phyloP scores from a whole-genome alignment of 2,113 vertebrate genomes.

The Siniperca chuatsi region DNA sequence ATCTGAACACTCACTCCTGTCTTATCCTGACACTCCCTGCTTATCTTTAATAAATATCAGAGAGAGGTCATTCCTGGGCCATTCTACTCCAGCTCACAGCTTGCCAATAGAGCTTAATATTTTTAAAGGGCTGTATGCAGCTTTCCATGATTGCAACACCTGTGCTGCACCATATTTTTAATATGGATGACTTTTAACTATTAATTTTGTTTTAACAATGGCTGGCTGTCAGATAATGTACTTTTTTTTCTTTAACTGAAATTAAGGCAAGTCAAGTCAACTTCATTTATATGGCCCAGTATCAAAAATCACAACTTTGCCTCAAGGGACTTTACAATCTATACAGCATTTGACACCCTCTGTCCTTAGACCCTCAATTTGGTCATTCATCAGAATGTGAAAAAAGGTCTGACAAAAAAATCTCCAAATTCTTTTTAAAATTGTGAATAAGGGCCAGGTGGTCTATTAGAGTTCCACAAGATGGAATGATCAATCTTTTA shows the following conservation, averaged over 20 bases:
- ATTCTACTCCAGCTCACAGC: constrained; percentile 22
- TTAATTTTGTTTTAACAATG: neutral
- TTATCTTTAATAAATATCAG: constrained; percentile 71
- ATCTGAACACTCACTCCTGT: constrained; percentile 57
- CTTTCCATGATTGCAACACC: constrained; percentile 1
- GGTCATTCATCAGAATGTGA: no score
- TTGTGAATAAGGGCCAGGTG: no score
- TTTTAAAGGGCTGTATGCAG: neutral
- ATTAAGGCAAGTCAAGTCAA: neutral
- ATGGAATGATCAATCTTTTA: no score
- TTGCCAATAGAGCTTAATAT: constrained; percentile 4
- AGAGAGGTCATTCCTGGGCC: constrained; percentile 53
- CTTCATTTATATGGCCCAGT: neutral
- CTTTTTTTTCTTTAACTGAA: neutral
- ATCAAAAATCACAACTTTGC: neutral
- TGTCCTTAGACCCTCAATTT: no score
- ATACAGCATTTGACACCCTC: no score
- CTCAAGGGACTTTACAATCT: neutral
- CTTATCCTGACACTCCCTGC: constrained; percentile 68
- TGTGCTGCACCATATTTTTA: neutral
- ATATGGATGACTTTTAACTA: neutral
- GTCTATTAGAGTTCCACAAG: no score
- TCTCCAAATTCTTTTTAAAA: no score
- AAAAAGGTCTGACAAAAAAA: no score
- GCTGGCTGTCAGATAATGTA: neutral